Conservation (phyloP, 2,888 invertebrate genomes). For the Chymomyza amoena region DNA sequence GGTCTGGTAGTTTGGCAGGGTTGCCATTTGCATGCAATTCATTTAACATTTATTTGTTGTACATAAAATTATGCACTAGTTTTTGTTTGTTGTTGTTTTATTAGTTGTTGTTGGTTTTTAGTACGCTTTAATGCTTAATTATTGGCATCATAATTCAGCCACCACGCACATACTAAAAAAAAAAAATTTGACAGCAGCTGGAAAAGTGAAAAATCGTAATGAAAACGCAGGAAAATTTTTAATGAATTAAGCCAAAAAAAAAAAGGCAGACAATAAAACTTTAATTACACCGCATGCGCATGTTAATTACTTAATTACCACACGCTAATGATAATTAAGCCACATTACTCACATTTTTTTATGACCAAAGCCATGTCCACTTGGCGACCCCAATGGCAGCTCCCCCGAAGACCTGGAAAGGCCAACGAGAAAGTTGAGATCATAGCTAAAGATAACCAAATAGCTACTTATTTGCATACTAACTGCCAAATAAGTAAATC, state of each 20-base stretch:
- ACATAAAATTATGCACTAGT: constrained; percentile 44
- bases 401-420: neutral
- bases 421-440: neutral
- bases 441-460: neutral
- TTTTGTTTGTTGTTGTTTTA: constrained; percentile 19
- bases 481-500: neutral
- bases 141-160: constrained; percentile 22
- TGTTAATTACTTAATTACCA: constrained; percentile 60
- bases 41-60: constrained; percentile 17
- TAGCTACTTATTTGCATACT: neutral
- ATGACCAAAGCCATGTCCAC: constrained; percentile 41
- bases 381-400: constrained; percentile 15
- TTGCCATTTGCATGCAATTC: constrained; percentile 26
- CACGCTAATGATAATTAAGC: constrained; percentile 56
- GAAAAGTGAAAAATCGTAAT: constrained; percentile 11
- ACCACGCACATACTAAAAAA: constrained; percentile 14
- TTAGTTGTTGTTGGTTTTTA: constrained; percentile 30
- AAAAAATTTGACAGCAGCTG: constrained; percentile 1
- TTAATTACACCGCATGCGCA: constrained; percentile 59
- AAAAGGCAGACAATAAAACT: constrained; percentile 7
- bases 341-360: constrained; percentile 53
- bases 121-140: constrained; percentile 31
- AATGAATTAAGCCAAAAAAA: constrained; percentile 3
- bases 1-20: neutral
- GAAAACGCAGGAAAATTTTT: neutral